Base-by-base conservation (phyloP, 2,113 vertebrate genomes). In the Pangasianodon hypophthalmus region DNA sequence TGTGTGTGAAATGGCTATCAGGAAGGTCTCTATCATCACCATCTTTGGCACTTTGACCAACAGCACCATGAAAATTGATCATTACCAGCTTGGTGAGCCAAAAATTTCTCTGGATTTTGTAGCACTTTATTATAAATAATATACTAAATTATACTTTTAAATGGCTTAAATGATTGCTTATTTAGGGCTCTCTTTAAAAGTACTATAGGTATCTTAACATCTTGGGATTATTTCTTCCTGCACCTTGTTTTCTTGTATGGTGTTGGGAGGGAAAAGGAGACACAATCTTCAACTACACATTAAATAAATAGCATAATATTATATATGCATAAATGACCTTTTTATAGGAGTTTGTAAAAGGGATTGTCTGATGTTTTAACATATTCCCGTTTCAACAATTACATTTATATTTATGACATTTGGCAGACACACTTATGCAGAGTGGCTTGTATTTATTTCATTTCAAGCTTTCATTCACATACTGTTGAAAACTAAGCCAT, bases 31-130 rank as follows among this genome's bases (percentile, higher is more conserved):
- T 16, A 98, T 99, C 92, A 97, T 99, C 93, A 98, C 97, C 69
- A 96, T 99, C 93, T 98, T 99, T 18, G 98, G 98, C 91, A 96
- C 96, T 50, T 92, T 97, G 93, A 96, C 95, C 95, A 99, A 99
- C 96, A 98, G 97, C 95, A 98, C 97, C 94, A 98, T 99, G 98
- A 99, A 99, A 93, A 99, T 99, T 2, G 98, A 99, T 94, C 98
- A 99, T 95, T 99, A 99, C 94, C 98, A 99, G 95, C 97, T 99
- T 95, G 98, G 98, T 99, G 93, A 90, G 90, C 54, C 44, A 90
- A 50, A 85, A 14, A 18, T 60, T 84, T 29, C 29, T 58, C 14
- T 58, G 64, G 24, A 56, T 14, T 64, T 62, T 62, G 83, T 64
- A 37, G 58, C 4, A 52, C 24, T 48, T 48, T 0, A 44, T 37